Base-by-base conservation (phyloP, 2,888 invertebrate genomes). In the Cryptus viduatorius region DNA sequence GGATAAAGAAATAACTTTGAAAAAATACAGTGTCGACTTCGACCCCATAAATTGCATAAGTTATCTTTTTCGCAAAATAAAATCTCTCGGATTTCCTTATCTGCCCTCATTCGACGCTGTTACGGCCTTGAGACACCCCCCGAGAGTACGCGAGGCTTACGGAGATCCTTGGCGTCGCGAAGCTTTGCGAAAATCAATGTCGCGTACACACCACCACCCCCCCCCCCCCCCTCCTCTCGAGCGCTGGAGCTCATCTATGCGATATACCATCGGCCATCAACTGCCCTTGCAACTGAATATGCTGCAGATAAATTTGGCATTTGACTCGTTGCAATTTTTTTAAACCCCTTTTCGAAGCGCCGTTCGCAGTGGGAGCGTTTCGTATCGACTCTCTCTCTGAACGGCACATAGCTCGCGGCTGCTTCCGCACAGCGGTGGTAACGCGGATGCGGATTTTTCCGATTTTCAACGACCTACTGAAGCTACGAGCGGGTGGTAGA, bases 121-220 rank as follows among this genome's bases (percentile, higher is more conserved):
- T 56, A 24, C 19, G 10, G 56, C 56, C 12, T 56, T 56, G 24
- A 56, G 56, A 19, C 56, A 56, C 24, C 19, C 19, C 48, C 19
- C 19, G 19, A 19, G 19, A 56, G n/a, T 48, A 3, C 48, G 12
- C 48, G 48, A 14, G n/a, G 48, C 48, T 48, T 12, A 48, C 10
- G 14, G 12, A 48, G 48, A 48, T 12, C 48, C 48, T 48, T n/a
- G 46, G 19, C 53, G 31, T 24, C 24, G 53, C 24, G 24, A n/a
- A 19, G 24, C 65, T 56, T 68, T 56, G 46, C 8, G 46, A 79
- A 79, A 72, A 79, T 79, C 72, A 72, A 79, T 79, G 79, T 56
- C 53, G 56, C 56, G 48, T 31, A 31, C 64, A 24, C 8, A 37
- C 4, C 4, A 37, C 37, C 37, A n/a, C n/a, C n/a, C n/a, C n/a